Evolutionary conservation across 2,113 vertebrate species (phyloP).

Genomic region (Saccopteryx leptura): DNA sequence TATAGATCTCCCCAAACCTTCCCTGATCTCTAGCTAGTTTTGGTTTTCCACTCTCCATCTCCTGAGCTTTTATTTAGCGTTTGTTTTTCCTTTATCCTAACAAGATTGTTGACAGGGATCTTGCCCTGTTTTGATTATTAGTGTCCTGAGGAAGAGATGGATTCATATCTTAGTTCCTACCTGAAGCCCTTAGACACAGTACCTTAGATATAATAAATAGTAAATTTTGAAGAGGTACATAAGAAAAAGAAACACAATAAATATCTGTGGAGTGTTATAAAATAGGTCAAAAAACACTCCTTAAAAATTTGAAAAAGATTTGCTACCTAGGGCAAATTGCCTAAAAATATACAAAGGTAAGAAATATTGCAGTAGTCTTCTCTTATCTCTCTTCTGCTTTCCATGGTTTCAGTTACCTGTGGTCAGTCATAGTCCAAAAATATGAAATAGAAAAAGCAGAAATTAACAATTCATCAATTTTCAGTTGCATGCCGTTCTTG

Average conservation of each 20-base stretch:
- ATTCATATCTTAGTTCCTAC: not conserved
- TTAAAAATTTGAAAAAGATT: slow-evolving; percentile 15
- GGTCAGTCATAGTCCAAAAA: not conserved
- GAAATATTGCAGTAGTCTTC: not conserved
- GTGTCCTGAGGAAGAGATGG: not conserved
- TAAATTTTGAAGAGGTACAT: slow-evolving; percentile 1
- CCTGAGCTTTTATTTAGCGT: not conserved
- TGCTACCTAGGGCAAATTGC: not conserved
- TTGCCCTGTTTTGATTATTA: not conserved
- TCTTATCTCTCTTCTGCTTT: not conserved
- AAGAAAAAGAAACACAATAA: not conserved
- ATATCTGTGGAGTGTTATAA: not conserved
- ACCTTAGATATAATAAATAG: slow-evolving; percentile 16
- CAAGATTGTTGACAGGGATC: not conserved
- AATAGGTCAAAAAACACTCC: not conserved
- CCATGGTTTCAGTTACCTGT: not conserved
- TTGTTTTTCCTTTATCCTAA: slow-evolving; percentile 15
- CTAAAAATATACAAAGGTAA: not conserved
- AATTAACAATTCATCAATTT: not conserved
- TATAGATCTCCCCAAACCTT: not conserved
- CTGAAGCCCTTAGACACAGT: not conserved
- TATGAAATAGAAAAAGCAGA: not conserved
- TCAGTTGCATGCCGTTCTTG: not conserved
- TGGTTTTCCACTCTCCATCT: not conserved
- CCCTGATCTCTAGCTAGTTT: not conserved